Evolutionary conservation across 92 coral and sea anemone genomes (phyloP).

Genomic region (Porites evermanni): DNA sequence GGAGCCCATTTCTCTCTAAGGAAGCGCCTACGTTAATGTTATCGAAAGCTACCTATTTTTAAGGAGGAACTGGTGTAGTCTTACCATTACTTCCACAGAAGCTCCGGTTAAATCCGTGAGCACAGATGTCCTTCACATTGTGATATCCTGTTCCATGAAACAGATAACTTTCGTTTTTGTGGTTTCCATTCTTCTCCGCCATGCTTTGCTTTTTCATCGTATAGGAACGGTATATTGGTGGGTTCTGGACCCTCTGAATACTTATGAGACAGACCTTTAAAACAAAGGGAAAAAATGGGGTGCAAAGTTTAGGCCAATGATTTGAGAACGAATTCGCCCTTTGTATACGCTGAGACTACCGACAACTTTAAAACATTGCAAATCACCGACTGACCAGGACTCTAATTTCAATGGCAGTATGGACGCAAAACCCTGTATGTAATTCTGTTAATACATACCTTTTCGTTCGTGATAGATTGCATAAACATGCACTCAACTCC

Average conservation of each 20-base stretch:
- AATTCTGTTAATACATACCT: not conserved
- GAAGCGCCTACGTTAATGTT: no score
- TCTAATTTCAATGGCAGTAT: no score
- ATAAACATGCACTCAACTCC: not conserved
- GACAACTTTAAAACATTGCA: no score
- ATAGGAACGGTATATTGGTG: conserved; percentile 69
- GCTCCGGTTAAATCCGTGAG: conserved; percentile 80
- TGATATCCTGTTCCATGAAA: conserved; percentile 82
- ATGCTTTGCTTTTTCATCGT: conserved; percentile 74
- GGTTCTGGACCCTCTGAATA: conserved; percentile 85
- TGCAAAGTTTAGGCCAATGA: no score
- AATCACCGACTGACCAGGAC: no score
- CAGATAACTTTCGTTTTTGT: conserved; percentile 66
- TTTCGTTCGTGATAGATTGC: not conserved
- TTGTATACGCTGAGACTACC: no score
- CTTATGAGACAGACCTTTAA: conserved; percentile 11
- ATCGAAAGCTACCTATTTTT: no score
- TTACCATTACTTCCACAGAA: conserved; percentile 84
- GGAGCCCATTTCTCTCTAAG: no score
- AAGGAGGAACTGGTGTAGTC: not conserved
- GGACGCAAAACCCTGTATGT: no score
- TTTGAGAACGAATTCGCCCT: no score
- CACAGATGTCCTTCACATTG: conserved; percentile 67
- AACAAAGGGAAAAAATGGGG: no score
- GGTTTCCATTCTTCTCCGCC: conserved; percentile 67